Evolutionary conservation across 2,888 invertebrate genomes (phyloP).

Genomic region (Andrena hattorfiana): DNA sequence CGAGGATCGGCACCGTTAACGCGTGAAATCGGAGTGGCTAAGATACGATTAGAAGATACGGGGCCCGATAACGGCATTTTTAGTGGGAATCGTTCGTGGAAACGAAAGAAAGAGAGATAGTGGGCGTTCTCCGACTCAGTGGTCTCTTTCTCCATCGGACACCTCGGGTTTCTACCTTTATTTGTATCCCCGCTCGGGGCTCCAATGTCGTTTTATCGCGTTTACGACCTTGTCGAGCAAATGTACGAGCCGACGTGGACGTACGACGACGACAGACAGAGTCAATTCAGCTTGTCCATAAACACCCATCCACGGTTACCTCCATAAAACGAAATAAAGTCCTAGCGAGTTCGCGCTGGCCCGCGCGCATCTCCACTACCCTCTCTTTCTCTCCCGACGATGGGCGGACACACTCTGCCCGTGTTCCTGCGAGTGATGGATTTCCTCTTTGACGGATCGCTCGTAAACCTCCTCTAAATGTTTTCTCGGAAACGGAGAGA

Average conservation of each 20-base stretch:
- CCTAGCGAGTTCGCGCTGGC: slow-evolving; percentile 24
- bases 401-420: slow-evolving; percentile 73
- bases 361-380: slow-evolving; percentile 50
- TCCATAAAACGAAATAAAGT: slow-evolving; percentile 78
- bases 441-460: slow-evolving; percentile 82
- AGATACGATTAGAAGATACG: slow-evolving; percentile 16
- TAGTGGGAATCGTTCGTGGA: background rate
- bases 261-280: slow-evolving; percentile 48
- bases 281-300: slow-evolving; percentile 70
- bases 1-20: slow-evolving; percentile 4
- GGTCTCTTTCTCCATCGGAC: slow-evolving; percentile 4
- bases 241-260: slow-evolving; percentile 60
- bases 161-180: slow-evolving; percentile 59
- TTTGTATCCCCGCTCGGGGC: slow-evolving; percentile 64
- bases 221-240: slow-evolving; percentile 71
- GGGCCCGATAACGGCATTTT: slow-evolving; percentile 30
- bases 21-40: background rate
- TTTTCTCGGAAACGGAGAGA: slow-evolving; percentile 77
- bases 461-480: slow-evolving; percentile 79
- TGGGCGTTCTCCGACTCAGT: slow-evolving; percentile 8
- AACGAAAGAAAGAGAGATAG: background rate
- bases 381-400: slow-evolving; percentile 62
- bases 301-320: slow-evolving; percentile 69
- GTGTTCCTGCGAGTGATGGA: slow-evolving; percentile 81
- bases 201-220: slow-evolving; percentile 71